Base-by-base conservation (phyloP, 1,140 invertebrate genomes). In the Archegozetes longisetosus region DNA sequence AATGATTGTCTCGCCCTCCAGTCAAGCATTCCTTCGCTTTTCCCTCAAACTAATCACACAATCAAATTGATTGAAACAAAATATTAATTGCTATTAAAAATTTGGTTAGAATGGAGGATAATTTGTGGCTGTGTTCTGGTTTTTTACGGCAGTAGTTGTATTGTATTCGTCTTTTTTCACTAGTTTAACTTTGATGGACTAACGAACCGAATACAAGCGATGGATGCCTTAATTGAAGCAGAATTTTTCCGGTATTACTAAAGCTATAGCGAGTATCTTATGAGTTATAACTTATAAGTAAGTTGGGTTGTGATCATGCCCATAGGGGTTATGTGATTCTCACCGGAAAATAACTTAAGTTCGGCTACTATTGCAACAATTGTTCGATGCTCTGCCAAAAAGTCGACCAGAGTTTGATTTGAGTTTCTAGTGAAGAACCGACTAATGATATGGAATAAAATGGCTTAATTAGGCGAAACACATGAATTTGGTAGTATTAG, bases 111-210 rank as follows among this genome's bases (percentile, higher is more conserved):
- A n/a, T n/a, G n/a, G n/a, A n/a, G n/a, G n/a, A n/a, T n/a, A n/a
- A n/a, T n/a, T n/a, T n/a, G n/a, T n/a, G 32, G 17, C 23, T 50
- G 32, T 2, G 24, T 27, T 12, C 48, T 40, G 22, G 71, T 64
- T 14, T n/a, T n/a, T n/a, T n/a, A n/a, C n/a, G n/a, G n/a, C n/a
- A n/a, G n/a, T n/a, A n/a, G n/a, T n/a, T n/a, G n/a, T n/a, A n/a
- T n/a, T n/a, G n/a, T n/a, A n/a, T n/a, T n/a, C n/a, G n/a, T n/a
- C n/a, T n/a, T n/a, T n/a, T n/a, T 9, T 40, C 32, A 6, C 6
- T 40, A 40, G 32, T 17, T 40, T 40, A 40, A 17, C 17, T 6
- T 40, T 40, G 32, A 40, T 40, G 32, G 17, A 40, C 32, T 40
- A 40, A 40, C 32, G 32, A 40, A 40, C 32, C 32, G 32, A 40